A percentile compares a stretch with the other conserved stretches of the same genome.
Evolutionary conservation across 2,797 vertebrate species (phyloP).

Genomic region (Halcyon chelicuti): DNA sequence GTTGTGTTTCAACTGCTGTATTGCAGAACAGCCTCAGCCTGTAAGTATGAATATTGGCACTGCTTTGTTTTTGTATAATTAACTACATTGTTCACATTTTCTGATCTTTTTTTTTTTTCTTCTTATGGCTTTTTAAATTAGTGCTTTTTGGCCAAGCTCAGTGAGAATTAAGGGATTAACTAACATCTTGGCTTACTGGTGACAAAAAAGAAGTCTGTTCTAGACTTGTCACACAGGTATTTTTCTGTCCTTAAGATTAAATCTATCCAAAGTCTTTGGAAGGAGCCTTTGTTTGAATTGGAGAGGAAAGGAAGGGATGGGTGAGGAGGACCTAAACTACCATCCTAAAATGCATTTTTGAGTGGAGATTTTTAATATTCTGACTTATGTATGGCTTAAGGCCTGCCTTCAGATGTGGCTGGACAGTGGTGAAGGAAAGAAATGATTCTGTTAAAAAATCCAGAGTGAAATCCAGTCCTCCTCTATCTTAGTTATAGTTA

Average conservation of each 20-base stretch:
- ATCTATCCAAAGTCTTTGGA: neutral
- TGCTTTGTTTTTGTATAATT: neutral
- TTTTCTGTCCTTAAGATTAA: neutral
- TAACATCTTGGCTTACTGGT: neutral
- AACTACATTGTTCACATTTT: neutral
- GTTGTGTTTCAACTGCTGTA: conserved; percentile 94
- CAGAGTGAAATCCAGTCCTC: neutral
- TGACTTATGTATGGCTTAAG: neutral
- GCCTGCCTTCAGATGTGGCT: neutral
- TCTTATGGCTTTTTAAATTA: neutral
- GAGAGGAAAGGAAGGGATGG: neutral
- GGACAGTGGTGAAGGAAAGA: neutral
- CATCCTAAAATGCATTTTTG: neutral
- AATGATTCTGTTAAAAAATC: neutral
- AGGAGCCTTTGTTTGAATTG: neutral
- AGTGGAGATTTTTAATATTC: neutral
- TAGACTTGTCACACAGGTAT: neutral
- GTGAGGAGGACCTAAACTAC: neutral
- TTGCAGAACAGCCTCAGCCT: conserved; percentile 89
- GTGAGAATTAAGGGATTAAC: neutral
- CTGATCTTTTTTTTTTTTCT: neutral
- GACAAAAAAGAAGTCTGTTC: neutral
- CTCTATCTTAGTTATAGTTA: neutral
- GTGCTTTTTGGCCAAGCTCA: neutral
- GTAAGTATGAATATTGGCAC: conserved; percentile 79